phyloP scores from a whole-genome alignment of 2,888 invertebrate species.

The Cryptus armator region DNA sequence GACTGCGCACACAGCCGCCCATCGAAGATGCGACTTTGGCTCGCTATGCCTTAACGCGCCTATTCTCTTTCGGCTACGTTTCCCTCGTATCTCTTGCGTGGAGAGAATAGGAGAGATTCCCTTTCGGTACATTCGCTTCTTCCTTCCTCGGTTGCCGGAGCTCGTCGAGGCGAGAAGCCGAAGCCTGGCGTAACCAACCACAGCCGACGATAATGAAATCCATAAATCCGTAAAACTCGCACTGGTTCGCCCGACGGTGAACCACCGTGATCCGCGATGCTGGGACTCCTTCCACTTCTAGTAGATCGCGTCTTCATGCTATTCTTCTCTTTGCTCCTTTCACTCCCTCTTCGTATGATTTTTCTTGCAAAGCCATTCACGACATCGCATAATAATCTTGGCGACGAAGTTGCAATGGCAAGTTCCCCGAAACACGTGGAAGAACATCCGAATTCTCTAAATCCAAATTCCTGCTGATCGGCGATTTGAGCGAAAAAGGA shows the following conservation, averaged over 20 bases:
- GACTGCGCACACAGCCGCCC: slow-evolving; percentile 20
- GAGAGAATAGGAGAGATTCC: slow-evolving; percentile 20
- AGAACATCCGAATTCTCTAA: neutral
- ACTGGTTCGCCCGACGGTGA: slow-evolving; percentile 70
- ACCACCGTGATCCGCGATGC: slow-evolving; percentile 69
- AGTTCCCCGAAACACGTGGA: neutral
- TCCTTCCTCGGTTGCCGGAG: slow-evolving; percentile 59
- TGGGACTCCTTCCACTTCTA: slow-evolving; percentile 66
- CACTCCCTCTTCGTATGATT: slow-evolving; percentile 24
- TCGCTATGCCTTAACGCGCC: slow-evolving; percentile 60
- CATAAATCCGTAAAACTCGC: slow-evolving; percentile 89
- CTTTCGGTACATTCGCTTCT: slow-evolving; percentile 61
- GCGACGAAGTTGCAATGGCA: neutral
- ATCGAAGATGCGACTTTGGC: slow-evolving; percentile 61
- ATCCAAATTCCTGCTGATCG: neutral
- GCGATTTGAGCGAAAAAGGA: neutral
- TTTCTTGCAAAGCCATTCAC: slow-evolving; percentile 18
- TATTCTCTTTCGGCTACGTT: slow-evolving; percentile 34
- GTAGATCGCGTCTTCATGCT: slow-evolving; percentile 44
- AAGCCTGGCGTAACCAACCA: slow-evolving; percentile 86
- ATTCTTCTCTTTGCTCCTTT: slow-evolving; percentile 49
- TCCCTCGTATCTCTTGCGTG: slow-evolving; percentile 23
- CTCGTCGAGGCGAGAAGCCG: slow-evolving; percentile 60
- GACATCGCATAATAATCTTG: slow-evolving; percentile 19
- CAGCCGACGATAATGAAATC: slow-evolving; percentile 89